A percentile compares a stretch with the other conserved stretches of the same genome.
phyloP scores from a whole-genome alignment of 2,797 vertebrate species.

The Eidolon dupreanum region DNA sequence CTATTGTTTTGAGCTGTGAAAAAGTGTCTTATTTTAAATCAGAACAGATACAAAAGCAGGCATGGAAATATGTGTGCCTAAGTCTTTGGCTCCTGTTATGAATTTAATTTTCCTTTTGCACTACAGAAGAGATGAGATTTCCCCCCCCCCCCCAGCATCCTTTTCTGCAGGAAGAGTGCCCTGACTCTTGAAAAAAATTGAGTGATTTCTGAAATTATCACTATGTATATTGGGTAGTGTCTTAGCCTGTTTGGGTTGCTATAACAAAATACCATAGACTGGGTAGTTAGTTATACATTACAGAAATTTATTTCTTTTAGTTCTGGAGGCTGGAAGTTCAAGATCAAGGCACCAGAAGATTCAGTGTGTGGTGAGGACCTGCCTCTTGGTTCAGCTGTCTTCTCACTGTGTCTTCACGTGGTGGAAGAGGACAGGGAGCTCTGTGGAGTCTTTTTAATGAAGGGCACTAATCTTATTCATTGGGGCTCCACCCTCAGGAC shows the following conservation, averaged over 20 bases:
- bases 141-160: no score
- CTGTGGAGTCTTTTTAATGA: neutral
- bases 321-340: neutral
- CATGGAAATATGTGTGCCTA: accelerated
- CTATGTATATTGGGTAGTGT: neutral
- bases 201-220: neutral
- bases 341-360: neutral
- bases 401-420: neutral
- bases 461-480: neutral
- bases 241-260: neutral
- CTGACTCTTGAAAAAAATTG: neutral
- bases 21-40: neutral
- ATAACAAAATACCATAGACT: neutral
- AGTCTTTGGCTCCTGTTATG: neutral
- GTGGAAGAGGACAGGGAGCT: neutral
- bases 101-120: neutral
- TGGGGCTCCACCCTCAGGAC: neutral
- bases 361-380: no score
- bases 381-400: neutral
- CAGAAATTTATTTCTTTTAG: neutral
- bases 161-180: neutral
- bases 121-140: neutral
- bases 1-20: neutral
- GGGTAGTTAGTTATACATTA: neutral
- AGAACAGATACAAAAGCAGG: neutral